Percentiles rank a stretch among this genome's conserved stretches.
Evolutionary conservation across 1,140 invertebrate genomes (phyloP).

Genomic region (Ceratina australensis): DNA sequence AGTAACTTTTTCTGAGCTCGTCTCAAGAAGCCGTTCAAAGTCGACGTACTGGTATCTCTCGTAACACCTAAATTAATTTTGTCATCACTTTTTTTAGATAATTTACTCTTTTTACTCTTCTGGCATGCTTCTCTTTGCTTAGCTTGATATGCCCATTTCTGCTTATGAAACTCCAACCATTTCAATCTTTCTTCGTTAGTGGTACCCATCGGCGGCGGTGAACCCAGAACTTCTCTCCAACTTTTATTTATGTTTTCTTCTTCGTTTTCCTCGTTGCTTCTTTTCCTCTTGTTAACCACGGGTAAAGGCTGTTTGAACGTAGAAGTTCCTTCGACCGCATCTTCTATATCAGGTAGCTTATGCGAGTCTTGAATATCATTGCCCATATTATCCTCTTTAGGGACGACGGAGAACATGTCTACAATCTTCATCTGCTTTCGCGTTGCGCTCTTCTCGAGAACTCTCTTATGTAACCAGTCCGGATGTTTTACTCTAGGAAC

Average conservation of each 20-base stretch:
- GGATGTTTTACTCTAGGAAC: slow-evolving; percentile 97
- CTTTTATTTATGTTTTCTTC: slow-evolving; percentile 73
- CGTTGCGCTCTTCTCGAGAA: slow-evolving; percentile 94
- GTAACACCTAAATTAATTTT: slow-evolving; percentile 63
- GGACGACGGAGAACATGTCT: slow-evolving; percentile 89
- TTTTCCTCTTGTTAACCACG: slow-evolving; percentile 81
- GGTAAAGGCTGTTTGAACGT: slow-evolving; percentile 52
- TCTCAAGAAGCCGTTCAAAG: slow-evolving; percentile 90
- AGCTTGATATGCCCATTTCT: slow-evolving; percentile 95
- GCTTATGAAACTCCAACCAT: slow-evolving; percentile 96
- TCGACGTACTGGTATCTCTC: slow-evolving; percentile 75
- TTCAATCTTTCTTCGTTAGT: slow-evolving; percentile 84
- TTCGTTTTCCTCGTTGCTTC: slow-evolving; percentile 75
- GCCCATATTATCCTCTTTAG: slow-evolving; percentile 59
- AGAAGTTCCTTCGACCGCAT: slow-evolving; percentile 77
- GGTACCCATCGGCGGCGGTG: slow-evolving; percentile 88
- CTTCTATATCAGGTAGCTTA: slow-evolving; percentile 83
- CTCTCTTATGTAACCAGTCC: slow-evolving; percentile 98
- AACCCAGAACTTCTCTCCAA: slow-evolving; percentile 93
- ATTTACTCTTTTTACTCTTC: slow-evolving; percentile 79
- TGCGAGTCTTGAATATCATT: slow-evolving; percentile 54
- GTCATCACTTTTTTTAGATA: slow-evolving; percentile 48
- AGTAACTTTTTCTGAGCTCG: slow-evolving; percentile 89
- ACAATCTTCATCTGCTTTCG: slow-evolving; percentile 96
- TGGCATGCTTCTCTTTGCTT: slow-evolving; percentile 83